A percentile compares a stretch with the other conserved stretches of the same genome.
Evolutionary conservation across 2,113 vertebrate genomes (phyloP).

Genomic region (Pavo muticus): DNA sequence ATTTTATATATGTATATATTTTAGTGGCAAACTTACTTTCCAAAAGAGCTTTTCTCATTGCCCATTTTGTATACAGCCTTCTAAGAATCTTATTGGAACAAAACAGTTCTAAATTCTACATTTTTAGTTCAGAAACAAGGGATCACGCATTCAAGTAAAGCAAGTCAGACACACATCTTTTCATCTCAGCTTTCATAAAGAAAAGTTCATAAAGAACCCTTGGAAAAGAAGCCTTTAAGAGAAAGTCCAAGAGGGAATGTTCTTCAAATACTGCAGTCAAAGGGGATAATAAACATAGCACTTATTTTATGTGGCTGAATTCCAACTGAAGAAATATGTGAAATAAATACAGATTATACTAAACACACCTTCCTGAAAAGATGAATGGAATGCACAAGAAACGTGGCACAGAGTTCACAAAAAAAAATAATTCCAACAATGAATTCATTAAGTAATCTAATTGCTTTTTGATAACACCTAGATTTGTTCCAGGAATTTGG

Average conservation of each 20-base stretch:
- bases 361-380: slow-evolving; percentile 55
- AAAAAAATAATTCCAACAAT: background rate
- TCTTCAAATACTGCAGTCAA: slow-evolving; percentile 62
- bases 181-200: background rate
- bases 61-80: background rate
- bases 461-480: background rate
- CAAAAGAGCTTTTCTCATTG: background rate
- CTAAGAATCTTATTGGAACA: background rate
- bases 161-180: slow-evolving; percentile 21
- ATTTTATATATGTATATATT: rapidly evolving
- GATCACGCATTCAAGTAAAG: background rate
- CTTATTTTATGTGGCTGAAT: slow-evolving; percentile 63
- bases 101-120: background rate
- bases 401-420: background rate
- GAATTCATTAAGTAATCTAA: slow-evolving; percentile 27
- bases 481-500: background rate
- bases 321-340: slow-evolving; percentile 45
- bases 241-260: slow-evolving; percentile 22
- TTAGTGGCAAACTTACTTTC: background rate
- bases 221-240: slow-evolving; percentile 31
- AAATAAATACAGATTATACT: slow-evolving; percentile 61
- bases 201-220: slow-evolving; percentile 4
- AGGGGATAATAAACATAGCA: slow-evolving; percentile 48
- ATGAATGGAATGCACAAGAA: slow-evolving; percentile 21
- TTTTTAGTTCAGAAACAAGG: background rate